phyloP scores from a whole-genome alignment of 2,888 invertebrate genomes.

The Netelia melanura region DNA sequence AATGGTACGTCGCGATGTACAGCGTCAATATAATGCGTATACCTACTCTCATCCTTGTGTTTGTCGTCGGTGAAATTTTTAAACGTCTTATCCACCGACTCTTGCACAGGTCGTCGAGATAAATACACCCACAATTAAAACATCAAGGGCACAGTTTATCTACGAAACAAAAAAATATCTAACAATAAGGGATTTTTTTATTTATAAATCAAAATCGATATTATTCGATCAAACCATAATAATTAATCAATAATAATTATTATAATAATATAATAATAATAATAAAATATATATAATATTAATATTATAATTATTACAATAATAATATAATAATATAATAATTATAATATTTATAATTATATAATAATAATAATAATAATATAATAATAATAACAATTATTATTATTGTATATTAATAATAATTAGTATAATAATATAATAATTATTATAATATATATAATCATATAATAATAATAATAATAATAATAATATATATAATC shows the following conservation, averaged over 20 bases:
- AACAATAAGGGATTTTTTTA: neutral
- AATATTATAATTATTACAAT: too few species aligned
- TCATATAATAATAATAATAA: too few species aligned
- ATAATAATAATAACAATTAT: too few species aligned
- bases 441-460: too few species aligned
- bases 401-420: too few species aligned
- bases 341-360: too few species aligned
- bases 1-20: neutral
- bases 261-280: neutral
- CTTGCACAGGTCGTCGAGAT: neutral
- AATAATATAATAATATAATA: too few species aligned
- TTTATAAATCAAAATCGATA: neutral
- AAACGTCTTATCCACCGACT: neutral
- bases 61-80: neutral
- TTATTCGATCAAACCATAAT: neutral
- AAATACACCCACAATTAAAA: neutral
- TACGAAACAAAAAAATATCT: neutral
- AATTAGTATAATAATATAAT: too few species aligned
- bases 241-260: neutral
- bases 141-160: neutral
- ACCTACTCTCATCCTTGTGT: neutral
- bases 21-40: neutral
- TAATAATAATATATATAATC: too few species aligned
- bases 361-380: too few species aligned
- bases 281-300: too few species aligned